Evolutionary conservation across 2,113 vertebrate species (phyloP), one percentile per base, ranked within the genome.

Genomic region (Salvelinus alpinus): DNA sequence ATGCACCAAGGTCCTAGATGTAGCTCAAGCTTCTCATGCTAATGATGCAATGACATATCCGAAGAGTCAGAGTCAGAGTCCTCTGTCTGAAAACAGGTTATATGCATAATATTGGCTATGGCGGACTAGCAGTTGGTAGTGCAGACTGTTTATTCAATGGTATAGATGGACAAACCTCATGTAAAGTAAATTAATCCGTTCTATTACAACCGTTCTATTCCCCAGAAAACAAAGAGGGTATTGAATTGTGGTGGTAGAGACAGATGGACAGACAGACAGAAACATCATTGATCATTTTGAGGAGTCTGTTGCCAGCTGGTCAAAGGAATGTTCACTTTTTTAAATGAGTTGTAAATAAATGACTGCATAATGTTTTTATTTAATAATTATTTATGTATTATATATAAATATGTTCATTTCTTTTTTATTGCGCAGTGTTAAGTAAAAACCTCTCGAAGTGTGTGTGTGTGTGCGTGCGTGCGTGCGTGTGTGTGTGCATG

Each of bases 381-480:
- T 92, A 93, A 91, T 86, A 87, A 93, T 95, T 94, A 94, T 93
- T 93, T 92, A 87, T 96, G 94, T 96, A 94, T 89, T 84, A 94
- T 95, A 95, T 94, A 78, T 83, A 84, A 62, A 87, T 92, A 88
- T 94, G 91, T 94, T 94, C 73, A 75, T 92, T 95, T 94, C 38
- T 44, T 44, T 91, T 92, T 93, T 90, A 95, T 94, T 77, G 89
- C 93, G 94, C 90, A 95, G 93, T 88, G 86, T 94, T 94, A 93
- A 88, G 82, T 94, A 79, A 71, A 74, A 44, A 44, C 9, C 2
- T 38, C 9, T 44, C 12, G 34, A 75, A 75, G 80, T 57, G 79
- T 83, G 88, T 87, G 85, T 44, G 59, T 66, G 73, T 29, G 80
- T 78, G 57, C 5, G 59, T 66, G 73, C 18, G 77, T 68, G 31